Percentiles rank a stretch among this genome's conserved stretches.
phyloP scores from a whole-genome alignment of 2,113 vertebrate genomes.

The Sylvicapra grimmia region DNA sequence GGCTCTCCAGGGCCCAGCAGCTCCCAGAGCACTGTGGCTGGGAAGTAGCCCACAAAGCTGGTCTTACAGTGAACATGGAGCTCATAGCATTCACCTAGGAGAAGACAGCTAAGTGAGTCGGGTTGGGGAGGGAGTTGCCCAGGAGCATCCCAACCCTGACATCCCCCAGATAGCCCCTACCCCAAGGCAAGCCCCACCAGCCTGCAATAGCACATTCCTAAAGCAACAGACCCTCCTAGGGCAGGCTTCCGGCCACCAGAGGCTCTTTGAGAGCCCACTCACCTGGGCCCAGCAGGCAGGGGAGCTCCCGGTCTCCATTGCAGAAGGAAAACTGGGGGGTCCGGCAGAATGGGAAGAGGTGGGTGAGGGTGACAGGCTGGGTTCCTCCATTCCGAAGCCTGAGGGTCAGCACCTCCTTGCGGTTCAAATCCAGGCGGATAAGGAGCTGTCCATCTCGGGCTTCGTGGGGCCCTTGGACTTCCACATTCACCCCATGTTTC shows the following conservation, averaged over 20 bases:
- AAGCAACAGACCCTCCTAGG: background rate
- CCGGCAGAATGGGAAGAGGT: constrained; percentile 69
- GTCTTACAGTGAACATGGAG: constrained; percentile 79
- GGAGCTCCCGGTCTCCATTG: constrained; percentile 61
- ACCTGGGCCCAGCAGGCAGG: constrained; percentile 82
- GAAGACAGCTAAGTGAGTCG: background rate
- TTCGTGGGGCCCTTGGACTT: constrained; percentile 63
- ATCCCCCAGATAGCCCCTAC: background rate
- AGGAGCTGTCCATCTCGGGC: constrained; percentile 68
- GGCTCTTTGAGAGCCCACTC: constrained; percentile 19
- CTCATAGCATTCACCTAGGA: constrained; percentile 79
- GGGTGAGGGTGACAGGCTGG: constrained; percentile 76
- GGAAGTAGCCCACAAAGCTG: constrained; percentile 80
- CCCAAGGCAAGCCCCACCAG: background rate
- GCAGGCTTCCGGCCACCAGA: background rate
- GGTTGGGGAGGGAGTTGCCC: background rate
- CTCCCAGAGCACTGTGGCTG: constrained; percentile 73
- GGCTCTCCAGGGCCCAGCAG: background rate
- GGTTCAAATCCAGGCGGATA: constrained; percentile 76
- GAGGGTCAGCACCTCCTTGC: constrained; percentile 64
- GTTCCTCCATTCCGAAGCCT: constrained; percentile 80
- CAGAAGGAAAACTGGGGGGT: constrained; percentile 62
- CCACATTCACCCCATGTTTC: constrained; percentile 83
- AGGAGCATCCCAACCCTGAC: no score
- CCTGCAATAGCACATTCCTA: background rate